Evolutionary conservation across 2,113 vertebrate species (phyloP).

Genomic region (Triplophysa rosa): DNA sequence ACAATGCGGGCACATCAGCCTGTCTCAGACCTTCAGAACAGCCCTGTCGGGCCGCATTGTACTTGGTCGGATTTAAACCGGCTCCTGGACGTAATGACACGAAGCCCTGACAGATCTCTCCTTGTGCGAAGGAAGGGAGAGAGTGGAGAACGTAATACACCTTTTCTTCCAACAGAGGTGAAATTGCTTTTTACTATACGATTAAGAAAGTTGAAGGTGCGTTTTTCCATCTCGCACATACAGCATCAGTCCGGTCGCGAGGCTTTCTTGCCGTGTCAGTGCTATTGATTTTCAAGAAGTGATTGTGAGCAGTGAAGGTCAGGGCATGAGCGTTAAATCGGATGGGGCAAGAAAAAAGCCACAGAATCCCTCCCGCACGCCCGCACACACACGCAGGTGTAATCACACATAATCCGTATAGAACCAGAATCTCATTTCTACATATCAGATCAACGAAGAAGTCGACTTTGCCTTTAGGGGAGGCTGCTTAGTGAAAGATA

Average conservation of each 20-base stretch:
- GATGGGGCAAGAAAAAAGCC: constrained; percentile 20
- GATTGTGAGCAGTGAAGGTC: constrained; percentile 26
- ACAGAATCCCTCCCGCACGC: background rate
- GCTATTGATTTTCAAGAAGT: constrained; percentile 41
- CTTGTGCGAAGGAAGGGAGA: background rate
- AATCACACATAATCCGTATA: constrained; percentile 33
- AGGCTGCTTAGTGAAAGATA: background rate
- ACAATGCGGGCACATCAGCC: constrained; percentile 31
- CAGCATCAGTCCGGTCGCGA: background rate
- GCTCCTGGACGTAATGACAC: constrained; percentile 6
- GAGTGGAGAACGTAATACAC: background rate
- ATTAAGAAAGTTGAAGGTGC: constrained; percentile 40
- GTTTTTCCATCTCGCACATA: constrained; percentile 17
- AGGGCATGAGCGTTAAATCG: constrained; percentile 35
- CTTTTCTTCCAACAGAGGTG: constrained; percentile 32
- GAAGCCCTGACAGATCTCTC: constrained; percentile 19
- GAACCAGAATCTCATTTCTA: constrained; percentile 26
- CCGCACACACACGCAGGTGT: constrained; percentile 20
- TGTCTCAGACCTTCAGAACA: background rate
- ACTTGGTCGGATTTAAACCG: background rate
- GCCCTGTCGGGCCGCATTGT: constrained; percentile 11
- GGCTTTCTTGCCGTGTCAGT: constrained; percentile 21
- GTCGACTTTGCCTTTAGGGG: background rate
- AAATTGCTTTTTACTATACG: constrained; percentile 34
- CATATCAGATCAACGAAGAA: background rate